Evolutionary conservation across 2,113 vertebrate genomes (phyloP), one percentile per base, ranked within the genome.

Genomic region (Urocitellus parryii): DNA sequence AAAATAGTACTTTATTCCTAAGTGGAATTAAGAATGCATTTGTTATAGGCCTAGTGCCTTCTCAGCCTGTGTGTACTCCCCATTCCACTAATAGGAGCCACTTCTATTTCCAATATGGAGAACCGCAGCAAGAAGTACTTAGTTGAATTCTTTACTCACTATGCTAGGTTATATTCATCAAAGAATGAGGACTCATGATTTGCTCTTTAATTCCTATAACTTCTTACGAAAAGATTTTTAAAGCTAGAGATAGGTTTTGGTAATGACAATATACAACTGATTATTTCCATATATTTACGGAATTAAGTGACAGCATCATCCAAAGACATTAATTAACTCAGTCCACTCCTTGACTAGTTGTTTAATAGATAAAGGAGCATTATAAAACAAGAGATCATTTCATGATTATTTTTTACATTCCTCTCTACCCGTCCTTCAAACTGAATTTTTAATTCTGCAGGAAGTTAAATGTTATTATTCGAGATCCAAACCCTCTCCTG

Each of bases 391-490:
- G 39, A 73, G 27, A 63, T 65, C 53, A 79, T 73, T 83, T 37
- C 83, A 20, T 89, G 34, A 17, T 39, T 91, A 61, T 61, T 65
- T 86, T 88, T 58, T 70, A 39, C 34, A 56, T 92, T 94, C 76
- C 16, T 97, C 29, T 92, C 24, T 20, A 88, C 48, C 9, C 65
- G 0, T 78, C 56, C 4, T 82, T 6, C 27, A 18, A 48, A 82
- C 9, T 70, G 88, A n/a, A 37, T 53, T 86, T 94, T 96, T 63
- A 65, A 22, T 34, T 85, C 45, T 88, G 8, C 8, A 70, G 48
- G 58, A 95, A 84, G 14, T 87, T 87, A 76, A 77, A 67, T 42
- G 24, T 51, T 90, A 76, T n/a, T 81, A 14, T 70, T 93, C 95
- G 39, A 72, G 37, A 89, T 78, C 11, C 39, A 93, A 27, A 77